Evolutionary conservation across 2,797 vertebrate genomes (phyloP).

Genomic region (Hylomyscus alleni): DNA sequence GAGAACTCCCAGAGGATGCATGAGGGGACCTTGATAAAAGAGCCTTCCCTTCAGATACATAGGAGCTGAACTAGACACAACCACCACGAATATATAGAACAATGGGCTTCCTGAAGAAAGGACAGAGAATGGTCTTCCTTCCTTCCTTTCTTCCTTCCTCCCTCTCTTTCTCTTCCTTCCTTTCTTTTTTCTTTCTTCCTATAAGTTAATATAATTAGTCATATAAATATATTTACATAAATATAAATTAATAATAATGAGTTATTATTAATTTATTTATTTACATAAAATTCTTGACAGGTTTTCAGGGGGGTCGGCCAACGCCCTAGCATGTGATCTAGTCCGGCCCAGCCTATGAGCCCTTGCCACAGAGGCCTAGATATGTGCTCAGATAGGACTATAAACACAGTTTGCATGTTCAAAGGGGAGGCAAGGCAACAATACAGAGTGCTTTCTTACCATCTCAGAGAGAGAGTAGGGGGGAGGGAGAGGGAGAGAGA

Average conservation of each 20-base stretch:
- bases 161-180: too few species aligned
- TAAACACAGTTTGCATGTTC: neutral
- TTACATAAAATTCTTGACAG: neutral
- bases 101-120: neutral
- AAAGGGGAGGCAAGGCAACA: too few species aligned
- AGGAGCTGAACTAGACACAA: neutral
- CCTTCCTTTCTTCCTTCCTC: too few species aligned
- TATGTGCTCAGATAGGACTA: neutral
- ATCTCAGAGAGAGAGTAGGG: too few species aligned
- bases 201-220: neutral
- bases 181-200: neutral
- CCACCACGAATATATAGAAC: neutral
- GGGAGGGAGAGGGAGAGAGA: neutral
- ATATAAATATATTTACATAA: too few species aligned
- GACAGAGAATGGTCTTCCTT: neutral
- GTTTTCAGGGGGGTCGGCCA: neutral
- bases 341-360: neutral
- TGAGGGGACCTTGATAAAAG: neutral
- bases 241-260: too few species aligned
- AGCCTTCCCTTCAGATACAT: neutral
- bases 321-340: neutral
- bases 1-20: neutral
- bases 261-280: neutral
- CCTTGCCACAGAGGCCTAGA: neutral
- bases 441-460: too few species aligned